phyloP scores from a whole-genome alignment of 2,797 vertebrate species.

The Chaetophractus vellerosus region DNA sequence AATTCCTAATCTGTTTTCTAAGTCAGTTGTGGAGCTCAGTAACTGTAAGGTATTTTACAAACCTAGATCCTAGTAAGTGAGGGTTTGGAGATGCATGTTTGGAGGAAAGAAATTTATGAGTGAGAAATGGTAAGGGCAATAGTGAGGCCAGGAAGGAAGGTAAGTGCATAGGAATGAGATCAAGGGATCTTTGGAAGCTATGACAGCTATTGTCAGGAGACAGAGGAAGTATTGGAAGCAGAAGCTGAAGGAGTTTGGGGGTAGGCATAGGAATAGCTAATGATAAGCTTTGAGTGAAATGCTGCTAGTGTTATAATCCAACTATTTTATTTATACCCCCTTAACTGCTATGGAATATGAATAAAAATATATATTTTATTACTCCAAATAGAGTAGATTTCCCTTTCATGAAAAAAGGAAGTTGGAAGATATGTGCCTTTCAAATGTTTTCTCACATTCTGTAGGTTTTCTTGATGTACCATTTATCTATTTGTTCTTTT shows the following conservation, averaged over 20 bases:
- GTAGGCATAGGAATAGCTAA: neutral
- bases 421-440: neutral
- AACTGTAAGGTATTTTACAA: neutral
- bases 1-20: neutral
- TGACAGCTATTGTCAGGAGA: neutral
- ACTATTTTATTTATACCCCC: neutral
- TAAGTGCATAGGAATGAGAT: neutral
- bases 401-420: too few species aligned
- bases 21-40: neutral
- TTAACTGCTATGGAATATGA: neutral
- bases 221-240: neutral
- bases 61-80: neutral
- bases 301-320: neutral
- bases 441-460: neutral
- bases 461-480: too few species aligned
- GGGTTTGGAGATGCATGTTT: neutral
- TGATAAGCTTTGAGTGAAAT: constrained; percentile 4
- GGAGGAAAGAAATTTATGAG: neutral
- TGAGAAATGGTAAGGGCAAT: neutral
- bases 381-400: neutral
- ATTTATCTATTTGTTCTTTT: neutral
- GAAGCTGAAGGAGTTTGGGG: neutral
- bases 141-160: neutral
- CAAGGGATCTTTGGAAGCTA: neutral
- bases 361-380: neutral